Evolutionary conservation across 2,113 vertebrate species (phyloP), one percentile per base, ranked within the genome.

Genomic region (Alexandromys fortis): DNA sequence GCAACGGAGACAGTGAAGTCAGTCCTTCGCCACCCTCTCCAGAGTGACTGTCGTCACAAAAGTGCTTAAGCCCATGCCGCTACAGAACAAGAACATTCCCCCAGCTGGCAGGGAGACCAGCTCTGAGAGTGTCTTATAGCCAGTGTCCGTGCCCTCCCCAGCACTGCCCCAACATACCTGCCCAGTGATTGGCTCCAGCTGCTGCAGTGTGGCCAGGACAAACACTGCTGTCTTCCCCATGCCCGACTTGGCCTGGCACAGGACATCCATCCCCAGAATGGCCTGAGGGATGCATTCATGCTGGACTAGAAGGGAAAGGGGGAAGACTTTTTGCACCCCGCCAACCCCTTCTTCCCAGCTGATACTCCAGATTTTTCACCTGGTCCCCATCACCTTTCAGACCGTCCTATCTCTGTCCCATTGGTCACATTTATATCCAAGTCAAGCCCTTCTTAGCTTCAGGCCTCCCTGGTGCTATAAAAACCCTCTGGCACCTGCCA

Each of bases 271-370:
- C 52, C 99, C 99, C 92, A 99, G 97, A 92, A 99, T 99, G 73
- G 99, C 99, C 93, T 99, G 99, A 30, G 99, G 99, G 94, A 99
- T 99, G 91, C 99, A 99, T 94, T 99, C 99, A 42, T 99, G 99
- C 96, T 99, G 99, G 81, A 99, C 99, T 99, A 95, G 75, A 33
- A 86, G 1, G 33, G 7, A 10, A 17, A 33, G 26, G 35, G 33
- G 17, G 55, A 90, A 90, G 2, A 55, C 21, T 47, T 73, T 81
- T 72, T 70, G 49, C 26, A 87, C 19, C 86, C 42, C 1, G 4
- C 47, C 89, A 95, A 81, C 47, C 30, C 35, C 42, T 26, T 94
- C 72, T 76, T 52, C 79, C 17, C 26, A 81, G 30, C 61, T 17
- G 55, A 42, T 13, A 72, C 75, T 65, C 70, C 45, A 89, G 28